Base-by-base conservation (phyloP, 1,140 invertebrate genomes). In the Marisa cornuarietis region DNA sequence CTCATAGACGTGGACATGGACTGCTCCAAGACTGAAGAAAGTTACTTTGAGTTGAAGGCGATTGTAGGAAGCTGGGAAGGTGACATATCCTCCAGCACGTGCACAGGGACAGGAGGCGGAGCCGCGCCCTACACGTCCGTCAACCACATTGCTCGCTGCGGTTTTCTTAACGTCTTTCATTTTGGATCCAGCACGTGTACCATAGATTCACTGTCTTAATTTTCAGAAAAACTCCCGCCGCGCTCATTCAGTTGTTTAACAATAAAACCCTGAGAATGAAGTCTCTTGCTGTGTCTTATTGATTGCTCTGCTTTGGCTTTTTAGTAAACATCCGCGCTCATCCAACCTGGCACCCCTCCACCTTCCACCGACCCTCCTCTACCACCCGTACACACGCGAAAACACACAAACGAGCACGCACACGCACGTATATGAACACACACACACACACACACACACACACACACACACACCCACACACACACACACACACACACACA, bases 31-130 rank as follows among this genome's bases (percentile, higher is more conserved):
- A 91, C 91, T 9, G 86, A 91, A 61, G 83, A 88, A 58, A 91
- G 92, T 4, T 92, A 91, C 90, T 93, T 93, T 82, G 92, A 93
- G 79, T 24, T 93, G 13, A 92, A 93, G 78, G 89, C 84, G 10
- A 62, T 86, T 14, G 84, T 87, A 1, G 86, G 86, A 52, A 82
- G 82, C 42, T 91, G 90, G 90, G 90, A 91, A 78, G 77, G 77
- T 7, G 72, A 88, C 72, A 84, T 90, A 22, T 83, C 86, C 51
- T 71, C 24, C 9, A 86, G 86, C 52, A 72, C 42, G 6, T 91
- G 89, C 74, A 83, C 85, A 14, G 91, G 91, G n/a, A 72, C 81
- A 24, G 90, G 86, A 13, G 89, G 89, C 20, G 83, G 78, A 20
- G 76, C 82, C 0, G 86, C 87, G 14, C 90, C 91, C n/a, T 87